Evolutionary conservation across 1,140 invertebrate species (phyloP), one percentile per base, ranked within the genome.

Genomic region (Neodiprion pinetum): DNA sequence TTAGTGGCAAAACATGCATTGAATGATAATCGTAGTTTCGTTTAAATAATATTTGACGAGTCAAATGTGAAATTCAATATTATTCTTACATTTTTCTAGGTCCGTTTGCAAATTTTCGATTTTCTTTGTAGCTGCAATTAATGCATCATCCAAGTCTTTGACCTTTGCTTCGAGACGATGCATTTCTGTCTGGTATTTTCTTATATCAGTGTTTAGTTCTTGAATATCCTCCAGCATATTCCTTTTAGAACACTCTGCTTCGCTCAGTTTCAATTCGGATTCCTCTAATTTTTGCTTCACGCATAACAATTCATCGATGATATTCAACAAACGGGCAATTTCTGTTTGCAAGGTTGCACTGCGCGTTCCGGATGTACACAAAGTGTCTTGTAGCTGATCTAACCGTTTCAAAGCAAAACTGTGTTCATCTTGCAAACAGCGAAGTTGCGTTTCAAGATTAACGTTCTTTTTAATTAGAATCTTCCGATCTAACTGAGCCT

Each of bases 271-370:
- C 7, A 14, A 7, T 28, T 72, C 28, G 8, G 61, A 7, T 17
- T 72, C 61, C 23, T 72, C 71, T 3, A 72, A 21, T 65, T 72
- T 10, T 9, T 21, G 7, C 40, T 65, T 53, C 40, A 72, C 50
- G 9, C 14, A 14, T 17, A 14, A 28, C 49, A 72, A 14, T 50
- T 72, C n/a, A 11, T 21, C 23, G 14, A 49, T 49, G 61, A 0
- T 61, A 28, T 23, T 23, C 14, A 9, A 61, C 48, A 61, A 17
- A 61, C 53, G 8, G n/a, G n/a, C 53, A 61, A 7, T 61, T 61
- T 61, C 53, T 9, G 11, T 61, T 17, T 61, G 4, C n/a, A 61
- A 17, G 11, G 5, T 9, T 61, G 5, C 53, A 17, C 9, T 61
- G 11, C 0, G n/a, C 9, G 53, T 14, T 14, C 9, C n/a, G n/a